Percentiles rank a stretch among this genome's conserved stretches.
Conservation (phyloP, 2,888 invertebrate species). For the Pocota personata region DNA sequence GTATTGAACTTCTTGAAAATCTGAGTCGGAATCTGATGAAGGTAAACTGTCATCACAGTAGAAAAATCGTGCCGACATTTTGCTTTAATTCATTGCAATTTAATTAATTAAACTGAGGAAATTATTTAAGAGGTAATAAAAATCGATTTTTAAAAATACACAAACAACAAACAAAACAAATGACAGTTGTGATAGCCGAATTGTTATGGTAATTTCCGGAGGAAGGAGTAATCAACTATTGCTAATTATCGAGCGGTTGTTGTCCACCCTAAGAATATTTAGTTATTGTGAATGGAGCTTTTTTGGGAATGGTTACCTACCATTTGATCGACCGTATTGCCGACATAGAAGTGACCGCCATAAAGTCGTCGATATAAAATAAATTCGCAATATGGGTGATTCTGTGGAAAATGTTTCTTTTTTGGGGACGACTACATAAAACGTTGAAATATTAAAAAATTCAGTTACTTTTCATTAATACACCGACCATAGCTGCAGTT, state of each 20-base stretch:
- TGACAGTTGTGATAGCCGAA: constrained; percentile 58
- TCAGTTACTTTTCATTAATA: too few species aligned
- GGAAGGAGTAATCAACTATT: constrained; percentile 10
- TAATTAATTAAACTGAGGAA: constrained; percentile 23
- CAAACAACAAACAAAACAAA: constrained; percentile 64
- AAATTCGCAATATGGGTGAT: too few species aligned
- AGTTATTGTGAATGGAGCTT: not conserved
- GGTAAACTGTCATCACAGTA: constrained; percentile 65
- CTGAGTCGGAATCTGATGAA: constrained; percentile 78
- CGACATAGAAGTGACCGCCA: too few species aligned
- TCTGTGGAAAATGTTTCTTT: too few species aligned
- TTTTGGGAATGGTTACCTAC: not conserved
- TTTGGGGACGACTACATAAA: too few species aligned
- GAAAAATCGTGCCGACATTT: constrained; percentile 62
- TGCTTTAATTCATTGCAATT: constrained; percentile 49
- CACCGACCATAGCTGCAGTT: too few species aligned
- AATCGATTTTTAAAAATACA: constrained; percentile 66
- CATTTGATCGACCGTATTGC: too few species aligned
- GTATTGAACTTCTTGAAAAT: constrained; percentile 78
- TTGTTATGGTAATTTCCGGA: constrained; percentile 67
- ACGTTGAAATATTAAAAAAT: too few species aligned
- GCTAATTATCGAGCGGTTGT: constrained; percentile 8
- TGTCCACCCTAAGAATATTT: not conserved
- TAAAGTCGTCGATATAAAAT: too few species aligned
- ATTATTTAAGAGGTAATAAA: constrained; percentile 51